Base-by-base conservation (phyloP, 1,140 invertebrate genomes). In the Teleogryllus occipitalis region DNA sequence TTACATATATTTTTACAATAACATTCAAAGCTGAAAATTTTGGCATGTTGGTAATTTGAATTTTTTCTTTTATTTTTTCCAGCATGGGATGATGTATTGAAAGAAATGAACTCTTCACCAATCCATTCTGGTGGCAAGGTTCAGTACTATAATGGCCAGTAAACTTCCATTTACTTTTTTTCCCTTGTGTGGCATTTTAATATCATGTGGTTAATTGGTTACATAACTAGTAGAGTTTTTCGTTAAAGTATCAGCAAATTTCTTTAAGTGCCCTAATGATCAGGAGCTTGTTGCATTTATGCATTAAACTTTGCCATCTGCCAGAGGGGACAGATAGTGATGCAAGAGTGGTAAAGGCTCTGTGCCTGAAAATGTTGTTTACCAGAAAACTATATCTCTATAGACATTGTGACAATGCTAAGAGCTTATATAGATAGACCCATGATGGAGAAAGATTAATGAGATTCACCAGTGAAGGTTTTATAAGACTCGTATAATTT, bases 61-160 rank as follows among this genome's bases (percentile, higher is more conserved):
- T 7, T 54, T n/a, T 78, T 48, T 0, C 21, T n/a, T 12, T 7
- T 8, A 27, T 72, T 76, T 80, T 18, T 80, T 76, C 46, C 79
- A 80, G 79, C 79, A 8, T 80, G 79, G 79, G 76, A 76, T 72
- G 79, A 80, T 54, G 47, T 80, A 15, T 15, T 80, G 79, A 76
- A 77, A 72, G 79, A 80, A 65, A 77, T 80, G 54, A 77, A 76
- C 73, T n/a, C 75, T 72, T 18, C 73, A 14, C 21, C 47, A 10
- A 18, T 54, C 12, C 76, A 77, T 21, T 46, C 76, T 74, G 73
- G 76, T 73, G 73, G 75, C 49, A 77, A 80, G 65, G 79, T 80
- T n/a, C 79, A 80, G 49, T 80, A 80, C 79, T 80, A 80, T 54
- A 80, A 8, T 77, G 79, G 79, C 14, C 79, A 80, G 76, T 80